Evolutionary conservation across 2,113 vertebrate species (phyloP), one percentile per base, ranked within the genome.

Genomic region (Chamaea fasciata): DNA sequence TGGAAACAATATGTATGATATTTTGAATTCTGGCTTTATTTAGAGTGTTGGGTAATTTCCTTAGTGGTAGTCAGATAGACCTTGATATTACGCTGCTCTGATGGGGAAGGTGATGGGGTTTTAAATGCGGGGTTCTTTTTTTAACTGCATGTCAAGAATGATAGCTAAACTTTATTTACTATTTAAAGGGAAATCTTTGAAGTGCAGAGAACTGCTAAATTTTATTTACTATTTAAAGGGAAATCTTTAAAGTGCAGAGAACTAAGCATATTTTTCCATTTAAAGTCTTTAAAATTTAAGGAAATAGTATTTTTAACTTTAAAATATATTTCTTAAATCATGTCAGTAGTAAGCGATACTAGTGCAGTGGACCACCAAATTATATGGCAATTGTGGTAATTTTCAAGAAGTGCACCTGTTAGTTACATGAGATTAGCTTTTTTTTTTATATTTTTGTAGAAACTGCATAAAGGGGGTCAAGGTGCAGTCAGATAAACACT

Each of bases 61-160:
- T 37, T 74, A 26, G 27, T 17, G 7, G 10, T 49, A 35, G 22
- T 18, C 5, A 14, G 77, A 15, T 14, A 56, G 52, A 78, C 35
- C 35, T 42, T 55, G 47, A 26, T 68, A 50, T 7, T 63, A 24
- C 0, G 0, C 13, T 79, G 39, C 47, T 62, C 8, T 75, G 10
- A 24, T 9, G 7, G n/a, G 23, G 39, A 76, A 67, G 23, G 18
- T 27, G 30, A 24, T 37, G 10, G 33, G 30, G 37, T 62, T 19
- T 53, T 39, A 35, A 42, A 23, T 8, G 5, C 1, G 0, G 4
- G 7, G 17, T 62, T 12, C 8, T 6, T 70, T 24, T 24, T 42
- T 52, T 59, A 73, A 39, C 21, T 64, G 39, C 18, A 4, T 1
- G 1, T 50, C 33, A 68, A 47, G 18, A 80, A 69, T 3, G 68